These are phyloP conservation scores for Cyanistes caeruleus DNA, from an alignment of 2,113 vertebrate genomes.

Conservation along the genomic window DNA sequence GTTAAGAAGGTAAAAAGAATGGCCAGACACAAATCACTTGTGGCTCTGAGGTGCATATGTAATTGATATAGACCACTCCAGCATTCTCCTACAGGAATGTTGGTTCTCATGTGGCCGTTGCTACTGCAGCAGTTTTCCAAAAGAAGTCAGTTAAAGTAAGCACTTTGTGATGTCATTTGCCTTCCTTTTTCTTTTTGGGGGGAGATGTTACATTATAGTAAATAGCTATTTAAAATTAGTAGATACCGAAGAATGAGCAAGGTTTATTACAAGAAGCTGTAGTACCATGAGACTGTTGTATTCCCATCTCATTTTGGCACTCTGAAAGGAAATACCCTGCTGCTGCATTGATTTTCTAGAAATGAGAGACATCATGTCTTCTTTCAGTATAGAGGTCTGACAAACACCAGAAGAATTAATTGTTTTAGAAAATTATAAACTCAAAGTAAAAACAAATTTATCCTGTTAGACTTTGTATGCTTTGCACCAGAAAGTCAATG, in stretches of 20 bases:
- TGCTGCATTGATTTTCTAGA: not conserved
- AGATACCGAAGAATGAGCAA: not conserved
- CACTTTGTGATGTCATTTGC: not conserved
- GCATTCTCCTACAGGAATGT: rapidly evolving
- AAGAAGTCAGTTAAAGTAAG: not conserved
- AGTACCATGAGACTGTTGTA: not conserved
- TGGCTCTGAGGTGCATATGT: not conserved
- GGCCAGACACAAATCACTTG: not conserved
- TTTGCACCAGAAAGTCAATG: not conserved
- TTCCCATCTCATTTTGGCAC: not conserved
- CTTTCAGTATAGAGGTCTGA: not conserved
- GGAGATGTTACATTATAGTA: not conserved
- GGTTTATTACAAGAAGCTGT: not conserved
- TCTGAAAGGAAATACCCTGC: not conserved
- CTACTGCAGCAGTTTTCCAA: not conserved
- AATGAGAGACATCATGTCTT: not conserved
- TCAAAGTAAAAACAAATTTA: not conserved
- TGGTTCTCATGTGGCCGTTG: not conserved
- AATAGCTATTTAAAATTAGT: not conserved
- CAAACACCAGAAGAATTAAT: not conserved
- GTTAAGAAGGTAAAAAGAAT: not conserved
- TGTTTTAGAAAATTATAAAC: not conserved
- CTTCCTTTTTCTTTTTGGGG: too few species aligned
- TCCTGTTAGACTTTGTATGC: not conserved
- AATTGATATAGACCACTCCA: not conserved